These are phyloP conservation scores for Meloidogyne chitwoodi DNA, from an alignment of 1,140 invertebrate species.

Conservation along the genomic window DNA sequence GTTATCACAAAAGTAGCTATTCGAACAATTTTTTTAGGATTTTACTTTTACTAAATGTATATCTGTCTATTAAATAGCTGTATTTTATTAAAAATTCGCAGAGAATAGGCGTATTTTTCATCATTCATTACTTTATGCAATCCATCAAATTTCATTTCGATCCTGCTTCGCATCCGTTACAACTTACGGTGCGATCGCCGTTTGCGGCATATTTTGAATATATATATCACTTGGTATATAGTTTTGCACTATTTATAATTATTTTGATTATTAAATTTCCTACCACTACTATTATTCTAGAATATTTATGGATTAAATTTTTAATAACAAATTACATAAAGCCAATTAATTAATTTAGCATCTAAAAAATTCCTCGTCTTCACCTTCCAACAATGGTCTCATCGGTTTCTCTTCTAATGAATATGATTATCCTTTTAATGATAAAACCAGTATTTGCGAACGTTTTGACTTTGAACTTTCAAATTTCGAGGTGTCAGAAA, in stretches of 20 bases:
- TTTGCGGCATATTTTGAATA: constrained; percentile 52
- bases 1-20: no score
- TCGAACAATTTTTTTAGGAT: neutral
- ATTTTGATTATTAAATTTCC: no score
- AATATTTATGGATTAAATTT: neutral
- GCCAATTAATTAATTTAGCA: neutral
- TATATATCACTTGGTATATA: constrained; percentile 29
- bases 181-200: constrained; percentile 46
- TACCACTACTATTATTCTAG: no score
- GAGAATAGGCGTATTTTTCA: neutral
- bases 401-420: neutral
- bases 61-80: no score
- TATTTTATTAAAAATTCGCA: neutral
- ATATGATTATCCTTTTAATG: neutral
- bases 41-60: no score
- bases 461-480: neutral
- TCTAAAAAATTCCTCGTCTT: neutral
- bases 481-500: neutral
- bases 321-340: no score
- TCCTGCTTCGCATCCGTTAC: constrained; percentile 27
- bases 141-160: constrained; percentile 47
- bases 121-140: neutral
- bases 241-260: no score
- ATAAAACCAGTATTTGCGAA: neutral
- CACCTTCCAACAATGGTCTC: neutral